Percentiles rank a stretch among this genome's conserved stretches.
These are phyloP conservation scores for Cyanistes caeruleus DNA, from an alignment of 2,113 vertebrate genomes.

Conservation along the genomic window DNA sequence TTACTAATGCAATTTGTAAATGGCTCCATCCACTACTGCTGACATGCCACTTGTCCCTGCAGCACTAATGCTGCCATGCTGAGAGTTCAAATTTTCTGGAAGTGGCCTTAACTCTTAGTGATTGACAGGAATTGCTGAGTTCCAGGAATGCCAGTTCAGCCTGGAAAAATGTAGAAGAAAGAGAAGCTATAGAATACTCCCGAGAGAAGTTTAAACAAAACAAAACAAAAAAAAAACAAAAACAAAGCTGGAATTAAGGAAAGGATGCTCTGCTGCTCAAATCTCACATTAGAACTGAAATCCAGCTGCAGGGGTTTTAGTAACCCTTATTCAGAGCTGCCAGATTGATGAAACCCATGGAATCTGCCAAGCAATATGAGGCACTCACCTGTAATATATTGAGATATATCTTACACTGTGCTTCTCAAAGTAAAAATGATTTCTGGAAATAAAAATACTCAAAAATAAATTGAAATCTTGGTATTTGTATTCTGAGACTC, in stretches of 20 bases:
- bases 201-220: not conserved
- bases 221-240: not conserved
- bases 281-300: not conserved
- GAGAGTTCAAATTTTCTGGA: constrained; percentile 47
- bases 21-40: constrained; percentile 16
- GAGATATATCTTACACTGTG: not conserved
- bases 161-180: not conserved
- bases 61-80: constrained; percentile 29
- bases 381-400: not conserved
- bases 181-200: not conserved
- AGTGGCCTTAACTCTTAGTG: constrained; percentile 21
- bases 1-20: constrained; percentile 51
- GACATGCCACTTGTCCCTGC: constrained; percentile 20
- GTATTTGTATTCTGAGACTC: not conserved
- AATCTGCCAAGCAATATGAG: not conserved
- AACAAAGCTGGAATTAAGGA: not conserved
- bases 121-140: constrained; percentile 18
- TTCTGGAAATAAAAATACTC: not conserved
- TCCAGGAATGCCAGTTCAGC: constrained; percentile 5
- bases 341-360: not conserved
- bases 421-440: not conserved
- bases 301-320: not conserved
- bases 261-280: not conserved
- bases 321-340: not conserved
- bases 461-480: not conserved